Evolutionary conservation across 2,113 vertebrate genomes (phyloP).

Genomic region (Apistogramma diplotaenia): DNA sequence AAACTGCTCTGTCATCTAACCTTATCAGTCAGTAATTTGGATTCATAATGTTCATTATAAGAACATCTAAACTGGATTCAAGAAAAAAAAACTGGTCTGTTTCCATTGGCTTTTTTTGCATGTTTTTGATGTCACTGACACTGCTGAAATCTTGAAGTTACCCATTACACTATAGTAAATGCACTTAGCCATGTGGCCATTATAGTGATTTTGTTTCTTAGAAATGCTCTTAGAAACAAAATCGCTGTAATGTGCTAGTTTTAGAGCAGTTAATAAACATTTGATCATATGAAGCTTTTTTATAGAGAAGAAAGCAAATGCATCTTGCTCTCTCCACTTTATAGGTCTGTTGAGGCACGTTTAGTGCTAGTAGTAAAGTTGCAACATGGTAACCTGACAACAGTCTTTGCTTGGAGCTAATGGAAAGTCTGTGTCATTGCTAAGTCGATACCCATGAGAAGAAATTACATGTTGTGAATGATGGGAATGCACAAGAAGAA

Average conservation of each 20-base stretch:
- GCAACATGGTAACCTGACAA: slow-evolving; percentile 25
- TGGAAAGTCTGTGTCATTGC: slow-evolving; percentile 57
- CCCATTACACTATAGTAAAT: not conserved
- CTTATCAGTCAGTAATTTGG: not conserved
- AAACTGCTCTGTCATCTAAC: not conserved
- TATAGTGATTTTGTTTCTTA: not conserved
- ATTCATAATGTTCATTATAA: not conserved
- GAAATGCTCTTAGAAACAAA: not conserved
- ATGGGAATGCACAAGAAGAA: not conserved
- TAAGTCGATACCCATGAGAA: slow-evolving; percentile 38
- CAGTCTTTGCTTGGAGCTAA: slow-evolving; percentile 39
- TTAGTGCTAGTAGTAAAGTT: slow-evolving; percentile 28
- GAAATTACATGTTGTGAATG: slow-evolving; percentile 22
- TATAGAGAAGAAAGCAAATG: not conserved
- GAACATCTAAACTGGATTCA: not conserved
- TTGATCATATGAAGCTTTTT: not conserved
- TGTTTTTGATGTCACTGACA: not conserved
- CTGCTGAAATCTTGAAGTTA: not conserved
- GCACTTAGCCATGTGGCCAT: not conserved
- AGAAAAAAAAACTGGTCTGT: not conserved
- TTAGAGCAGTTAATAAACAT: not conserved
- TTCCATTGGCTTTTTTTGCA: not conserved
- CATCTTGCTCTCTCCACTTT: not conserved
- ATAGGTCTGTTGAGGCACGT: slow-evolving; percentile 31
- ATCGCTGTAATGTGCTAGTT: not conserved